These are phyloP conservation scores for Panulirus ornatus DNA, from an alignment of 1,140 invertebrate species.

Conservation along the genomic window DNA sequence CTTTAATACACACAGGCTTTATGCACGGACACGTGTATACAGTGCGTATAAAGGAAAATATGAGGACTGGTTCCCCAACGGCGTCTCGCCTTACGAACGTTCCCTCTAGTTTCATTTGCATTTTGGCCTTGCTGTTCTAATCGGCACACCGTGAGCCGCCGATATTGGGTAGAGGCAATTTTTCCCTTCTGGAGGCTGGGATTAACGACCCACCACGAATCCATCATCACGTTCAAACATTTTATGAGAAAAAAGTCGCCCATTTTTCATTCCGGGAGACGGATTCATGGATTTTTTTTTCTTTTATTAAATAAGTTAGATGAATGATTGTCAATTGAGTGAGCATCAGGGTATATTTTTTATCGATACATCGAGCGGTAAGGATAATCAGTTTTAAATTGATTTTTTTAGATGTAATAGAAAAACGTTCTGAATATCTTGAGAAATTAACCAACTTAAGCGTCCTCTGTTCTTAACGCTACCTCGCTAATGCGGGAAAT, in stretches of 20 bases:
- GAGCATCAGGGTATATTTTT: background rate
- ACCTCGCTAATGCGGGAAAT: too few relatives aligned
- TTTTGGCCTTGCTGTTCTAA: slow-evolving; percentile 6
- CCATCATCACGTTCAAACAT: background rate
- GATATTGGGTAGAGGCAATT: slow-evolving; percentile 49
- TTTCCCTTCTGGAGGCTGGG: slow-evolving; percentile 16
- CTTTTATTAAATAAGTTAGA: background rate
- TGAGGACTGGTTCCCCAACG: background rate
- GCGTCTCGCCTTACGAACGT: background rate
- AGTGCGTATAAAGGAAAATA: background rate
- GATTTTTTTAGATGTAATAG: background rate
- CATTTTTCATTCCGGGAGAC: background rate
- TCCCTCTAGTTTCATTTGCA: slow-evolving; percentile 11
- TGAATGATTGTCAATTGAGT: background rate
- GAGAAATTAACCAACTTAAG: too few relatives aligned
- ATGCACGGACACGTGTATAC: background rate
- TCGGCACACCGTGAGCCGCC: background rate
- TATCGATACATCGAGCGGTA: background rate
- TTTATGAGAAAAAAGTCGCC: background rate
- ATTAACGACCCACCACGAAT: background rate
- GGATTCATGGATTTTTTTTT: background rate
- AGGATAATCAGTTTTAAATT: background rate
- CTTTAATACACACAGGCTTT: too few relatives aligned
- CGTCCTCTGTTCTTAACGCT: too few relatives aligned
- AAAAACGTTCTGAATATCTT: background rate